These are phyloP conservation scores for Simalia tracyae DNA, from an alignment of 2,797 vertebrate species.

Conservation along the genomic window DNA sequence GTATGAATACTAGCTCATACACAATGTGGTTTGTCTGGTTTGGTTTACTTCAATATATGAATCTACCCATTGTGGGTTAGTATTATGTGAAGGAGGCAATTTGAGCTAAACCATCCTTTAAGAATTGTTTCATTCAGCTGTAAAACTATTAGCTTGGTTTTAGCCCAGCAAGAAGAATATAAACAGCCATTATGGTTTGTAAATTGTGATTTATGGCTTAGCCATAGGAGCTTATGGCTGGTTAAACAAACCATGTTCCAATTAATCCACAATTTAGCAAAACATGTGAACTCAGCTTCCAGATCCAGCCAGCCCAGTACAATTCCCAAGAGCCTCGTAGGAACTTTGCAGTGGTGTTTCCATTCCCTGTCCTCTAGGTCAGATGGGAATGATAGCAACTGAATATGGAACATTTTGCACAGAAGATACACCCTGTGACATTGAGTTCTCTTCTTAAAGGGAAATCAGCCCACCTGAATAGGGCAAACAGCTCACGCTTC, in stretches of 20 bases:
- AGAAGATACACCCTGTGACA: not conserved
- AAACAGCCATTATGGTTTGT: not conserved
- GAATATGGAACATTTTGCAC: not conserved
- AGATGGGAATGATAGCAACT: not conserved
- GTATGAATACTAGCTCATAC: not conserved
- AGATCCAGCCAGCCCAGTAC: not conserved
- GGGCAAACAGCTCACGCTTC: not conserved
- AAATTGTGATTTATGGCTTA: not conserved
- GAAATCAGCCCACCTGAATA: not conserved
- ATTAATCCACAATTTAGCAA: not conserved
- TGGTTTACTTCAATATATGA: not conserved
- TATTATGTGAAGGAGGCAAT: not conserved
- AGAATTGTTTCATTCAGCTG: slow-evolving; percentile 3
- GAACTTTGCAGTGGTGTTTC: not conserved
- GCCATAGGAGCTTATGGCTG: not conserved
- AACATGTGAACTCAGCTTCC: not conserved
- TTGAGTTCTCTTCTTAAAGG: not conserved
- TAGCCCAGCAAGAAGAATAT: not conserved
- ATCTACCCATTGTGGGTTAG: not conserved
- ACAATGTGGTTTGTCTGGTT: not conserved
- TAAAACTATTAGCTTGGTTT: slow-evolving; percentile 13
- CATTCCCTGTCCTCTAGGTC: not conserved
- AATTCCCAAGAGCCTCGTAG: not conserved
- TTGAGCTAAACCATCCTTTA: not conserved
- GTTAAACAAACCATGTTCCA: not conserved